Evolutionary conservation across 2,888 invertebrate species (phyloP).

Genomic region (Sturmia bella): DNA sequence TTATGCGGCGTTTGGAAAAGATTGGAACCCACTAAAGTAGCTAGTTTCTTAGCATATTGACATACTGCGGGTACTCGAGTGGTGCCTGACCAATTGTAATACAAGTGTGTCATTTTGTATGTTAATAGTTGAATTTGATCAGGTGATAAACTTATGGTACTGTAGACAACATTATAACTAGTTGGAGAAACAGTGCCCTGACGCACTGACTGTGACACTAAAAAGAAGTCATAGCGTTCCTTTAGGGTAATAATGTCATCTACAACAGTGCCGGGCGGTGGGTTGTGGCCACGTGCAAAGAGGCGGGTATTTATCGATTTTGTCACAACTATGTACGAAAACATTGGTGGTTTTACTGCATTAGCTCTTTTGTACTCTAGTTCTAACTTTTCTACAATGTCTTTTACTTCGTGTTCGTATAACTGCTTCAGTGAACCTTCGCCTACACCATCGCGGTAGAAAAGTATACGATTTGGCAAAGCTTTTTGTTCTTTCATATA

Average conservation of each 20-base stretch:
- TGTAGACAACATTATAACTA: conserved; percentile 92
- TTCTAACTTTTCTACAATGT: conserved; percentile 84
- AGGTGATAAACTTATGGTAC: conserved; percentile 86
- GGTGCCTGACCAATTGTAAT: conserved; percentile 95
- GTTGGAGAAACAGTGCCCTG: conserved; percentile 97
- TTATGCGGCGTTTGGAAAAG: conserved; percentile 88
- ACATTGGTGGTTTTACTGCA: conserved; percentile 80
- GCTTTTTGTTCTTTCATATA: conserved; percentile 76
- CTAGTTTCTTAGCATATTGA: conserved; percentile 96
- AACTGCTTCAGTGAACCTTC: conserved; percentile 94
- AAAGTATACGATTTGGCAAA: conserved; percentile 88
- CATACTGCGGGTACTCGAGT: conserved; percentile 95
- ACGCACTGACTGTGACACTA: conserved; percentile 92
- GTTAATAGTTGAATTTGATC: conserved; percentile 92
- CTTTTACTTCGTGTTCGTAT: conserved; percentile 88
- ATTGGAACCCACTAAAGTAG: conserved; percentile 92
- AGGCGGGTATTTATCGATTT: conserved; percentile 92
- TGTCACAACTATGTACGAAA: conserved; percentile 93
- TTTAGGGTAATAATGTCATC: conserved; percentile 93
- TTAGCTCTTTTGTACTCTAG: conserved; percentile 83
- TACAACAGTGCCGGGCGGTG: conserved; percentile 93
- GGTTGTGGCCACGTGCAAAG: conserved; percentile 85
- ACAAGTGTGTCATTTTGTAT: conserved; percentile 94
- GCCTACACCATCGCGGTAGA: conserved; percentile 96
- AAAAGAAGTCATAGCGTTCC: conserved; percentile 92